phyloP scores from a whole-genome alignment of 2,113 vertebrate species.

The Asarcornis scutulata region DNA sequence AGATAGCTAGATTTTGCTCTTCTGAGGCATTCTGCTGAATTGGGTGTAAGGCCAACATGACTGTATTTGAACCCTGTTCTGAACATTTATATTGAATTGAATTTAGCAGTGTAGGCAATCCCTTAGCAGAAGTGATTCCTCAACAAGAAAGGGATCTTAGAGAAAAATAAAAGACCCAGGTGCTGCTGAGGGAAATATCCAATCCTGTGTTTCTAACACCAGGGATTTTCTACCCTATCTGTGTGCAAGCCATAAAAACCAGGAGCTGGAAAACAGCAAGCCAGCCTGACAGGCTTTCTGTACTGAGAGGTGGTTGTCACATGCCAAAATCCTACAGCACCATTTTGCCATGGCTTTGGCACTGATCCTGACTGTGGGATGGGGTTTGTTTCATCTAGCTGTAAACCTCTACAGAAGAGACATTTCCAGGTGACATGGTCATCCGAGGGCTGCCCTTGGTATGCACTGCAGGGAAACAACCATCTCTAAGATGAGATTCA shows the following conservation, averaged over 20 bases:
- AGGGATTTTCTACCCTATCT: no score
- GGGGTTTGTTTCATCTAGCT: background rate
- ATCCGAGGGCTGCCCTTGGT: background rate
- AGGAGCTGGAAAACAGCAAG: background rate
- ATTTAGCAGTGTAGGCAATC: background rate
- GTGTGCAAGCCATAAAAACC: fast-evolving
- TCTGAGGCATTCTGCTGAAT: background rate
- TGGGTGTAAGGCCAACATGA: background rate
- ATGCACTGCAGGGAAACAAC: background rate
- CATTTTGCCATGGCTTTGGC: background rate
- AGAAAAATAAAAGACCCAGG: background rate
- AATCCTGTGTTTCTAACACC: background rate
- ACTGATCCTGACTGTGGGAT: background rate
- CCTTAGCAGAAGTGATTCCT: background rate
- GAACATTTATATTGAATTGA: background rate
- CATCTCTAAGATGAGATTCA: background rate
- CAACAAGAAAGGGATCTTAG: background rate
- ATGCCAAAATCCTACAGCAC: background rate
- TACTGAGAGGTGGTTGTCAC: background rate
- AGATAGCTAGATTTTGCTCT: background rate
- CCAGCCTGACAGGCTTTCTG: background rate
- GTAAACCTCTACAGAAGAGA: background rate
- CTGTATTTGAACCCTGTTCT: background rate
- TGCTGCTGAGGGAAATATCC: background rate
- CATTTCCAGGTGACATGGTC: background rate